Evolutionary conservation across 2,888 invertebrate species (phyloP).

Genomic region (Congeria kusceri): DNA sequence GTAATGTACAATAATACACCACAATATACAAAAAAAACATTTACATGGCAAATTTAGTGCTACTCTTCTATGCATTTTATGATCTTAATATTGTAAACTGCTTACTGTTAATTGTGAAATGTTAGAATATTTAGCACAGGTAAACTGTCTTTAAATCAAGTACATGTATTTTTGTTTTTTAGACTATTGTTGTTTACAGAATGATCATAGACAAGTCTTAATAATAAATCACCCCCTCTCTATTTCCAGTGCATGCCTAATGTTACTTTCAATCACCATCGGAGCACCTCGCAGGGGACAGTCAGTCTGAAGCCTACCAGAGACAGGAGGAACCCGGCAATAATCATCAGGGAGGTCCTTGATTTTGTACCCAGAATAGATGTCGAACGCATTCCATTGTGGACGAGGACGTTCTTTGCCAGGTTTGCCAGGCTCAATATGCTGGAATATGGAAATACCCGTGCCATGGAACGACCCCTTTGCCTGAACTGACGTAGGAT

Average conservation of each 20-base stretch:
- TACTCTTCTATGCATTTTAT: background rate
- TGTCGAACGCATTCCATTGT: no score
- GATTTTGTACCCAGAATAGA: no score
- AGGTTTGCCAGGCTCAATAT: constrained; percentile 3
- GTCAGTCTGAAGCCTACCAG: no score
- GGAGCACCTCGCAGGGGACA: no score
- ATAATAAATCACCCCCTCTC: background rate
- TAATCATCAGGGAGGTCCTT: no score
- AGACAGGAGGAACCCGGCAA: no score
- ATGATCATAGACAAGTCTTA: background rate
- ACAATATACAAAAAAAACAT: background rate
- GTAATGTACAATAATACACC: background rate
- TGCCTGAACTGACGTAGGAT: constrained; percentile 59
- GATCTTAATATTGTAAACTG: background rate
- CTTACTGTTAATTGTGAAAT: background rate
- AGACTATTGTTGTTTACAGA: background rate
- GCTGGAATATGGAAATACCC: constrained; percentile 53
- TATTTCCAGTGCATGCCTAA: no score
- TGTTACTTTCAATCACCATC: no score
- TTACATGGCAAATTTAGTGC: background rate
- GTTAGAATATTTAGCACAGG: no score
- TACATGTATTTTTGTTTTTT: background rate
- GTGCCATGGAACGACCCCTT: constrained; percentile 62
- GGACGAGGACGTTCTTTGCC: no score
- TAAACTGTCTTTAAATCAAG: background rate